Conservation (phyloP, 2,888 invertebrate species). For the Creontiades dilutus region DNA sequence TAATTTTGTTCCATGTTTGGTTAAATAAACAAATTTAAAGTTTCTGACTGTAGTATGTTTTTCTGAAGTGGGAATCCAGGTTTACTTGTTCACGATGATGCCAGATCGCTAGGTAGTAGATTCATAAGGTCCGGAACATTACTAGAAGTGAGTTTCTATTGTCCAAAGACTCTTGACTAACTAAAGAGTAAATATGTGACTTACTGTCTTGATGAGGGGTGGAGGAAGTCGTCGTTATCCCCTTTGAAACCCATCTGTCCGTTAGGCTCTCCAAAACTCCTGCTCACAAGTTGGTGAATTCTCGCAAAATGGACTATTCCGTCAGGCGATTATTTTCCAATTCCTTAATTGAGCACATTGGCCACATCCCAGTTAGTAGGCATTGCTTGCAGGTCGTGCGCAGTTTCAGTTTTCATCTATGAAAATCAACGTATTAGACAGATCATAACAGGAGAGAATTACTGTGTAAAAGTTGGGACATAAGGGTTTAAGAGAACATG, state of each 20-base stretch:
- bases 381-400: background rate
- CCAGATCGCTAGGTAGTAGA: too few relatives aligned
- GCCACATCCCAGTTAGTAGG: too few relatives aligned
- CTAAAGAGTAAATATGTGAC: constrained; percentile 37
- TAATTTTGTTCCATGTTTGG: too few relatives aligned
- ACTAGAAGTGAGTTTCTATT: background rate
- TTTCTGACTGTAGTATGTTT: too few relatives aligned
- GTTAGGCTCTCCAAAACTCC: constrained; percentile 23
- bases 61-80: too few relatives aligned
- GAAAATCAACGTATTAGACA: too few relatives aligned
- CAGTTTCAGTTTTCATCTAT: background rate
- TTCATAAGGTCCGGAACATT: background rate
- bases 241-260: constrained; percentile 41
- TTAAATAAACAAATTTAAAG: too few relatives aligned
- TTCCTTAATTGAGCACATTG: background rate
- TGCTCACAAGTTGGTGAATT: background rate
- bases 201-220: constrained; percentile 23
- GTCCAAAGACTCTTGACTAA: constrained; percentile 11
- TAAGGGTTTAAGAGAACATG: too few relatives aligned
- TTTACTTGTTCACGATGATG: too few relatives aligned
- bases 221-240: background rate
- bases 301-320: constrained; percentile 9
- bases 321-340: constrained; percentile 14
- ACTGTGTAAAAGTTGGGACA: too few relatives aligned
- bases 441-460: too few relatives aligned